These are phyloP conservation scores for Diarsia rubi DNA, from an alignment of 2,888 invertebrate genomes.

Conservation along the genomic window DNA sequence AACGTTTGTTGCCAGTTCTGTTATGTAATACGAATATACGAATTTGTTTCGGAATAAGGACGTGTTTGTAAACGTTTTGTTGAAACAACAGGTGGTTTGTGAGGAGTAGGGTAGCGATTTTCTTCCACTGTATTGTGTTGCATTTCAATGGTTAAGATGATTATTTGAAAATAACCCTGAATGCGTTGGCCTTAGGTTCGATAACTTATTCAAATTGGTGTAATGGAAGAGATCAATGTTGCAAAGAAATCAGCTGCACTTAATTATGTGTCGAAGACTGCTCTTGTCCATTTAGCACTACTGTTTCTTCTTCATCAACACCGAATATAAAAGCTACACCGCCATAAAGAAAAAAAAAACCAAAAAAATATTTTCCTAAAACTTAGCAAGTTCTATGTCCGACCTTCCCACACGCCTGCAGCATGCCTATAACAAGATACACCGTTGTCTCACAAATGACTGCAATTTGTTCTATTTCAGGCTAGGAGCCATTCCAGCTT, in stretches of 20 bases:
- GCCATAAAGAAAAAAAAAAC: background rate
- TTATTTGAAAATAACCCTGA: background rate
- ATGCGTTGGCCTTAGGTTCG: background rate
- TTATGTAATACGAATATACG: slow-evolving; percentile 55
- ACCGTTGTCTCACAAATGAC: slow-evolving; percentile 60
- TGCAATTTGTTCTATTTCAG: slow-evolving; percentile 64
- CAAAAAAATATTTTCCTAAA: background rate
- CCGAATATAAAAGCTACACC: background rate
- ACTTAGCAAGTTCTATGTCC: background rate
- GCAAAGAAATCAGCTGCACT: background rate
- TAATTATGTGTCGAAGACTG: background rate
- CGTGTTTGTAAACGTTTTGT: slow-evolving; percentile 38
- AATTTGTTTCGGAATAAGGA: slow-evolving; percentile 54
- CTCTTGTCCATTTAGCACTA: background rate
- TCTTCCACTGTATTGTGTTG: background rate
- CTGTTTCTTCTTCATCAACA: background rate
- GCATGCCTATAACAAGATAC: slow-evolving; percentile 58
- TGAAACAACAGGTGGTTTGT: slow-evolving; percentile 55
- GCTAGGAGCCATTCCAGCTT: slow-evolving; percentile 51
- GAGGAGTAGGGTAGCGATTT: slow-evolving; percentile 3
- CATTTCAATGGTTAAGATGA: background rate
- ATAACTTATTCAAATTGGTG: background rate
- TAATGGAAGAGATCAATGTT: background rate
- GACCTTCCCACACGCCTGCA: slow-evolving; percentile 41
- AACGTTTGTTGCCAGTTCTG: slow-evolving; percentile 61